Evolutionary conservation across 2,888 invertebrate genomes (phyloP), one percentile per base, ranked within the genome.

Genomic region (Agapetus fuscipes): DNA sequence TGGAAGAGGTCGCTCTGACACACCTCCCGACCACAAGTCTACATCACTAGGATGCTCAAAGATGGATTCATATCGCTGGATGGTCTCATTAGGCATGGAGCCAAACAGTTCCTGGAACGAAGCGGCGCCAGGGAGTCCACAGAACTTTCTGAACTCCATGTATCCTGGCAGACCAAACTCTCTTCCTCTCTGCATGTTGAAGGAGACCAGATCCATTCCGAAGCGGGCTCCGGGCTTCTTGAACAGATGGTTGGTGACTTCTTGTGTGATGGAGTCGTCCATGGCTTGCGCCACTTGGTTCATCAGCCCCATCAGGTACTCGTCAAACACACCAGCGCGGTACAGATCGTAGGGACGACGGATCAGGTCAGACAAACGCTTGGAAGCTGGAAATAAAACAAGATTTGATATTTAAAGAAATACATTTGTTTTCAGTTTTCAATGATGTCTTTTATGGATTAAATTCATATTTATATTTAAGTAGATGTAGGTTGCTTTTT

Each of bases 281-380:
- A 91, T 90, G 55, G 90, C 89, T 61, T 91, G 90, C 2, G 91
- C 89, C 14, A 90, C 89, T 69, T 93, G 91, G 61, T 91, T 91
- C 81, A 89, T 84, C 48, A 91, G 65, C 25, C 91, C 91, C 85
- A 90, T 88, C 24, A 91, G 78, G 57, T 91, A 93, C 62, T 91
- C 89, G 57, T 93, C 91, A 17, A 91, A 65, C 3, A 90, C 85
- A 38, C 91, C 90, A 12, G 91, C 88, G 54, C 90, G 74, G 63
- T 91, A 93, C 48, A 93, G 66, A 61, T 91, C 90, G 58, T 83
- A 90, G 0, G 93, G 93, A 53, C 89, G 77, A 52, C 90, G 77
- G 55, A 91, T 89, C 39, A 91, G 71, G 56, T 90, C 88, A 1
- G 90, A 88, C 33, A 93, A 65, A 52, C 90, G 76, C 58, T 89